These are phyloP conservation scores for Tetranychus cinnabarinus DNA, from an alignment of 1,140 invertebrate species.

Conservation along the genomic window DNA sequence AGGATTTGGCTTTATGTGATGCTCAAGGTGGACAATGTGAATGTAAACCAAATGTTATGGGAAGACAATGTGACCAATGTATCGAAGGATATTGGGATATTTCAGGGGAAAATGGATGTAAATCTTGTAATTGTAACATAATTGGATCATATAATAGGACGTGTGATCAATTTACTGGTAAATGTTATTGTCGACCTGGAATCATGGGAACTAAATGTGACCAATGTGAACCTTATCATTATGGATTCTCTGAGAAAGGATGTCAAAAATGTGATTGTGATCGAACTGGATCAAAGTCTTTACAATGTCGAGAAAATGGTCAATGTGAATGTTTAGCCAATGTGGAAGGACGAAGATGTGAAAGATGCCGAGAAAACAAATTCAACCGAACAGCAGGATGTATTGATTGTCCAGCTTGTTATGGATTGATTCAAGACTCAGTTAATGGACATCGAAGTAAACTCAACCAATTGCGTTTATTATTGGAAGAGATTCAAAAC, in stretches of 20 bases:
- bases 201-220: slow-evolving; percentile 63
- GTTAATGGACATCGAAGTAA: slow-evolving; percentile 53
- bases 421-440: slow-evolving; percentile 69
- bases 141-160: slow-evolving; percentile 58
- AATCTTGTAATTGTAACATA: slow-evolving; percentile 44
- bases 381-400: slow-evolving; percentile 59
- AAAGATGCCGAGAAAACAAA: slow-evolving; percentile 80
- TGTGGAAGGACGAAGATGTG: slow-evolving; percentile 54
- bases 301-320: slow-evolving; percentile 43
- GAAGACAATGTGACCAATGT: slow-evolving; percentile 62
- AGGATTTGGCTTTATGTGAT: slow-evolving; percentile 34
- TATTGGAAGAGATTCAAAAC: slow-evolving; percentile 38
- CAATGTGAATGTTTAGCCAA: slow-evolving; percentile 68
- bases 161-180: slow-evolving; percentile 42
- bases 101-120: slow-evolving; percentile 34
- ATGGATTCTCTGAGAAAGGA: slow-evolving; percentile 62
- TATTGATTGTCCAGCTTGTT: slow-evolving; percentile 65
- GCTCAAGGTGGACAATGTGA: slow-evolving; percentile 61
- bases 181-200: slow-evolving; percentile 61
- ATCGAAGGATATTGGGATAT: slow-evolving; percentile 32
- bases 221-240: slow-evolving; percentile 55
- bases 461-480: slow-evolving; percentile 40
- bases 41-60: slow-evolving; percentile 54
- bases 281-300: slow-evolving; percentile 41
- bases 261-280: slow-evolving; percentile 71